These are phyloP conservation scores for Drepanosiphum platanoidis DNA, from an alignment of 2,888 invertebrate species.

Conservation along the genomic window DNA sequence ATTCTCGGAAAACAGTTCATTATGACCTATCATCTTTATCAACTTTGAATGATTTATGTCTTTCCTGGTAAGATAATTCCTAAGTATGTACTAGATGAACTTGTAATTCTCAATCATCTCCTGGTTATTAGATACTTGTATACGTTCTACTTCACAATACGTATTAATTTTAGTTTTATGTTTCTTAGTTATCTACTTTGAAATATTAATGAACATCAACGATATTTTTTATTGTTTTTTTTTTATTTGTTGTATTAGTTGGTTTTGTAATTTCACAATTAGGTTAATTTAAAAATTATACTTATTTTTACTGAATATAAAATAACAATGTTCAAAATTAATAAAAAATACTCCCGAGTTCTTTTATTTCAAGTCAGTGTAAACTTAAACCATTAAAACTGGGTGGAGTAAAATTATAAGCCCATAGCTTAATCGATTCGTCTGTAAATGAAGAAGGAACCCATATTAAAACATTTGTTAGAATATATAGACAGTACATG, in stretches of 20 bases:
- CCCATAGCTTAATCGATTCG: not conserved
- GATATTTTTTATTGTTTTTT: too few relatives aligned
- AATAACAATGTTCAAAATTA: not conserved
- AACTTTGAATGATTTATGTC: not conserved
- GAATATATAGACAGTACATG: not conserved
- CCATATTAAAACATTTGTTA: not conserved
- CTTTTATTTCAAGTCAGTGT: too few relatives aligned
- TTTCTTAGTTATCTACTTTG: too few relatives aligned
- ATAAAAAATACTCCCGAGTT: too few relatives aligned
- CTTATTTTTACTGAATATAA: not conserved
- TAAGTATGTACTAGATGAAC: not conserved
- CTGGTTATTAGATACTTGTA: not conserved
- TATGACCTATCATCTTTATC: not conserved
- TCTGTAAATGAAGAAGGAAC: not conserved
- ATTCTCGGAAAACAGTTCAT: not conserved
- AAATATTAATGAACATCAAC: too few relatives aligned
- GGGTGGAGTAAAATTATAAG: not conserved
- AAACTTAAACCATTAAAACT: not conserved
- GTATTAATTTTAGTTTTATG: too few relatives aligned
- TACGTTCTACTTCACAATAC: not conserved
- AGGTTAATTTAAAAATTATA: not conserved
- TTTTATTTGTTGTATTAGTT: too few relatives aligned
- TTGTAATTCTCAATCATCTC: not conserved
- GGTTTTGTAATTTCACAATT: not conserved
- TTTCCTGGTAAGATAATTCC: not conserved